phyloP scores from a whole-genome alignment of 2,797 vertebrate genomes.

The Phyllotis vaccarum region DNA sequence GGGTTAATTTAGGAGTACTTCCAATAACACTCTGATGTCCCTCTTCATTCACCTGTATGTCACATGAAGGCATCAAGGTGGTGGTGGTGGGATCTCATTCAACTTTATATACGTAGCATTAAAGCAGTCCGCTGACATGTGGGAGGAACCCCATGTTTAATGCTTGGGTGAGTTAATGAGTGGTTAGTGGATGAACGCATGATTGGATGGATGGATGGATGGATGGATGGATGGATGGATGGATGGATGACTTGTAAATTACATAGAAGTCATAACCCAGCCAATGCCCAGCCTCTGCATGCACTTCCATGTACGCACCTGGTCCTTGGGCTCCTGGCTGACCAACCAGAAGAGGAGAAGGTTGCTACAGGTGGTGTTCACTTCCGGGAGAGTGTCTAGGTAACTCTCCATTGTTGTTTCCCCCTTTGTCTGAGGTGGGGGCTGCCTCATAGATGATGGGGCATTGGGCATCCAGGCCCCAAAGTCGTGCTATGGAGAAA shows the following conservation, averaged over 20 bases:
- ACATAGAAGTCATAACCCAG: conserved; percentile 5
- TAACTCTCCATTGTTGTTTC: conserved; percentile 84
- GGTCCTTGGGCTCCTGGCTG: conserved; percentile 84
- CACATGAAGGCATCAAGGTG: conserved; percentile 6
- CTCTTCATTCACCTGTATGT: not conserved
- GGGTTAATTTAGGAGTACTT: not conserved
- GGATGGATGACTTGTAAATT: not conserved
- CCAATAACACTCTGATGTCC: not conserved
- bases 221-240: not conserved
- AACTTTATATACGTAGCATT: not conserved
- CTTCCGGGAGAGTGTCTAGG: conserved; percentile 88
- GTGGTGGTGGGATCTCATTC: not conserved
- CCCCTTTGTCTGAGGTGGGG: conserved; percentile 89
- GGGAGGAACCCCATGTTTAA: not conserved
- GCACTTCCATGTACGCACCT: conserved; percentile 79
- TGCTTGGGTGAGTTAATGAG: not conserved
- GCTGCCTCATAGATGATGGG: conserved; percentile 84
- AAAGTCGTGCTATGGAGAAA: conserved; percentile 89
- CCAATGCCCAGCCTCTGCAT: not conserved
- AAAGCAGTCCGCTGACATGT: not conserved
- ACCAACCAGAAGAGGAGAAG: conserved; percentile 81
- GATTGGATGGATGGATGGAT: not conserved
- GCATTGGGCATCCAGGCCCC: conserved; percentile 88
- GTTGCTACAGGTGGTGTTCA: conserved; percentile 83
- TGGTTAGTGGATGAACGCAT: not conserved